phyloP scores from a whole-genome alignment of 2,113 vertebrate genomes.

The Otolemur garnettii region DNA sequence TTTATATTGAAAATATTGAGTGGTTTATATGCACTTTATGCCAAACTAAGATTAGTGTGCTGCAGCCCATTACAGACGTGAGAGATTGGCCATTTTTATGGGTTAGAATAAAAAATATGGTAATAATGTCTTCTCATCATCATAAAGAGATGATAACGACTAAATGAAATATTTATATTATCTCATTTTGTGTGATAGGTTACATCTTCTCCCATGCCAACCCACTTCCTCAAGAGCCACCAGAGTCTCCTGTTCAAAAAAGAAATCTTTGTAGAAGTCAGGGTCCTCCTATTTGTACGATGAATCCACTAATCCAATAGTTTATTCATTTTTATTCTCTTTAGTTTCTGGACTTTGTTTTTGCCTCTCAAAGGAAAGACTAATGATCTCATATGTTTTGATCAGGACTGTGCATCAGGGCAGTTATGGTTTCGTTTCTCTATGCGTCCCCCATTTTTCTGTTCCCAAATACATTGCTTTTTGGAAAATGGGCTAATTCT shows the following conservation, averaged over 20 bases:
- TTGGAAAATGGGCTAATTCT: neutral
- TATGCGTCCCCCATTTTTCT: neutral
- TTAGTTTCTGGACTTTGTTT: neutral
- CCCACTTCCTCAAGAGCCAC: slow-evolving; percentile 44
- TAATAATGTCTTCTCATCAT: slow-evolving; percentile 80
- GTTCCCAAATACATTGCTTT: neutral
- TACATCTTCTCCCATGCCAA: slow-evolving; percentile 70
- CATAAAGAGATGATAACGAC: slow-evolving; percentile 75
- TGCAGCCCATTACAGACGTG: slow-evolving; percentile 75
- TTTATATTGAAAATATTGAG: slow-evolving; percentile 82
- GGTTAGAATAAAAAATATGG: slow-evolving; percentile 83
- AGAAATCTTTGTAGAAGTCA: slow-evolving; percentile 40
- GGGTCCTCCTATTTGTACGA: neutral
- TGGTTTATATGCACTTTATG: slow-evolving; percentile 73
- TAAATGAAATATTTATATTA: slow-evolving; percentile 83
- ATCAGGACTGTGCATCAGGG: neutral
- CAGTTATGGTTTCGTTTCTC: neutral
- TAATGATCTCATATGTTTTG: neutral
- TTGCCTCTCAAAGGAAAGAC: neutral
- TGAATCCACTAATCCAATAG: no score
- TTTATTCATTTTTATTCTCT: slow-evolving; percentile 1
- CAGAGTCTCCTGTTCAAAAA: neutral
- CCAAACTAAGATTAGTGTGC: slow-evolving; percentile 78
- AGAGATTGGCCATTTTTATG: slow-evolving; percentile 77
- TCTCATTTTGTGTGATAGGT: slow-evolving; percentile 78